These are phyloP conservation scores for Holothuria scabra DNA, from an alignment of 53 echinoderm and acorn worm species.

Conservation along the genomic window DNA sequence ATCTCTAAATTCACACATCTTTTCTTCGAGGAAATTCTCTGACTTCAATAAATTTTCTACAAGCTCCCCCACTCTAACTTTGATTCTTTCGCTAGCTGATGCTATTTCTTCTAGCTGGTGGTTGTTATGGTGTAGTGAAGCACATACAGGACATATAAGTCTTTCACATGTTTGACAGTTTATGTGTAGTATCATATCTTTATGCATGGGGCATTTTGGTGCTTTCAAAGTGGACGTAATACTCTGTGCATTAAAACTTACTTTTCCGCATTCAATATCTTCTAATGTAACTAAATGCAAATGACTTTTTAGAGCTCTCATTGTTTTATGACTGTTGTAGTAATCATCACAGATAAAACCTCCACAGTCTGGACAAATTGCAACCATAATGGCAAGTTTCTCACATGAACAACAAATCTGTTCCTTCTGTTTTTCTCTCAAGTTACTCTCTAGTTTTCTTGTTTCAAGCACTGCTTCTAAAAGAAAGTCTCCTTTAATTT, in stretches of 20 bases:
- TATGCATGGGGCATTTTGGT: not conserved
- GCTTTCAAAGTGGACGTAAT: not conserved
- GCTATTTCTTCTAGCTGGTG: not conserved
- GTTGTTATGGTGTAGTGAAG: not conserved
- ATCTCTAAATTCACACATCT: not conserved
- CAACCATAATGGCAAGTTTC: not conserved
- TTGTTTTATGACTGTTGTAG: not conserved
- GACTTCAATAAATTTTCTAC: not conserved
- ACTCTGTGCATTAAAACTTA: not conserved
- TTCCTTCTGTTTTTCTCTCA: not conserved
- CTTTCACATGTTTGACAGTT: not conserved
- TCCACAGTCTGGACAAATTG: conserved; percentile 13
- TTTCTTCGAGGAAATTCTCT: not conserved
- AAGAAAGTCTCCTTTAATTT: not conserved
- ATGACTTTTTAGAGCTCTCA: not conserved
- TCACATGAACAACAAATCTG: not conserved
- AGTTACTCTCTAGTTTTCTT: not conserved
- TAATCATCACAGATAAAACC: not conserved
- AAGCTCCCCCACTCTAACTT: not conserved
- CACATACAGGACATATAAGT: not conserved
- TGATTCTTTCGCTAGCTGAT: not conserved
- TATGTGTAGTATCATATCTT: not conserved
- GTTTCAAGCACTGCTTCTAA: not conserved
- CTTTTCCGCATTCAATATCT: not conserved
- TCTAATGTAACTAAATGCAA: not conserved